Evolutionary conservation across 2,888 invertebrate species (phyloP).

Genomic region (Cylindroiulus punctatus): DNA sequence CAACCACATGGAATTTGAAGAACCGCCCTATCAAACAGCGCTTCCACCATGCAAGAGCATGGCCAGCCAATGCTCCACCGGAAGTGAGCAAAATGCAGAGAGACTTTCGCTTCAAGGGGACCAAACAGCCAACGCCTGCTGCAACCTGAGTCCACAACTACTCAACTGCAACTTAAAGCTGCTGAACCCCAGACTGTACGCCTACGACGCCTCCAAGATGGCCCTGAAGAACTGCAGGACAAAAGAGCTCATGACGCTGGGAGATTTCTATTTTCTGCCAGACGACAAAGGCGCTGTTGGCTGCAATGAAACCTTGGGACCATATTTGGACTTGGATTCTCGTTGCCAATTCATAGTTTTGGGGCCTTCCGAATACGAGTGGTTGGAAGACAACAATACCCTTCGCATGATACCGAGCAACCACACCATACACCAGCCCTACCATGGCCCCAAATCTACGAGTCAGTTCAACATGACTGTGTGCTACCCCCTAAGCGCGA

Average conservation of each 20-base stretch:
- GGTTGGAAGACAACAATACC: constrained; percentile 20
- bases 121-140: constrained; percentile 25
- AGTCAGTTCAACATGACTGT: neutral
- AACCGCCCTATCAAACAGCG: neutral
- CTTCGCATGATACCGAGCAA: neutral
- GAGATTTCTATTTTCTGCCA: constrained; percentile 27
- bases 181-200: neutral
- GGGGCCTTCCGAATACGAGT: neutral
- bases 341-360: constrained; percentile 49
- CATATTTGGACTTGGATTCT: neutral
- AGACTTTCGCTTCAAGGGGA: constrained; percentile 5
- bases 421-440: neutral
- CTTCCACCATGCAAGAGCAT: constrained; percentile 48
- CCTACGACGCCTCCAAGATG: neutral
- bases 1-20: neutral
- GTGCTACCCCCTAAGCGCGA: constrained; percentile 47
- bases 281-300: neutral
- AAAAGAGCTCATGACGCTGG: neutral
- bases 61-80: neutral
- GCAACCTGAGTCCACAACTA: constrained; percentile 52
- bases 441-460: neutral
- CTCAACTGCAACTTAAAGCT: constrained; percentile 49
- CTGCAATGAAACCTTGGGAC: neutral
- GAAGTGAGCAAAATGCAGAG: neutral
- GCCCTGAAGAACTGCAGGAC: constrained; percentile 46